A percentile compares a stretch with the other conserved stretches of the same genome.
phyloP scores from a whole-genome alignment of 1,140 invertebrate genomes.

The Drosophila sp. region DNA sequence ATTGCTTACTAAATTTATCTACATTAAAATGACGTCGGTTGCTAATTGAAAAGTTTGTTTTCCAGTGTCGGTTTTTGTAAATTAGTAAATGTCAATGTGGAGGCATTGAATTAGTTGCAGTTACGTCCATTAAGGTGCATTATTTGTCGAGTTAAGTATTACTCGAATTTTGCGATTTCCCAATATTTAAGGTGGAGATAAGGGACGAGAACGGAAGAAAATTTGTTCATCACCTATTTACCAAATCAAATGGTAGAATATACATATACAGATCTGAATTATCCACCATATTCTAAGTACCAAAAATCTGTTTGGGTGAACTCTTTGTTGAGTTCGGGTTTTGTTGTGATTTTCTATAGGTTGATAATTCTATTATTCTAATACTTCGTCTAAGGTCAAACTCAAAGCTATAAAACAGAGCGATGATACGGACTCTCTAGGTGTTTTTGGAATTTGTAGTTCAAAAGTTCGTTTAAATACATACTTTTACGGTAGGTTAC shows the following conservation, averaged over 20 bases:
- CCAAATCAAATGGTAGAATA: neutral
- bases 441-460: slow-evolving; percentile 20
- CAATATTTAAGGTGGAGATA: neutral
- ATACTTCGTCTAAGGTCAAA: slow-evolving; percentile 25
- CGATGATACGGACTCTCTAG: slow-evolving; percentile 31
- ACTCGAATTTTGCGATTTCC: neutral
- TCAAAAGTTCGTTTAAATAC: slow-evolving; percentile 21
- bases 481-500: slow-evolving; percentile 36
- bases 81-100: neutral
- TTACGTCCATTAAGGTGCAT: neutral
- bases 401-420: slow-evolving; percentile 40
- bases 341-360: slow-evolving; percentile 7
- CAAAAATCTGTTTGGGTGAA: neutral
- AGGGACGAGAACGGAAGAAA: neutral
- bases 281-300: neutral
- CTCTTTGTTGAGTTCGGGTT: neutral
- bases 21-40: neutral
- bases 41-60: neutral
- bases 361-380: slow-evolving; percentile 1
- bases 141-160: neutral
- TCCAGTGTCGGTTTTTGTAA: neutral
- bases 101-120: neutral
- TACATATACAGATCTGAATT: neutral
- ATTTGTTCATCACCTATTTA: neutral
- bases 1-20: no score